Evolutionary conservation across 2,113 vertebrate species (phyloP).

Genomic region (Ondatra zibethicus): DNA sequence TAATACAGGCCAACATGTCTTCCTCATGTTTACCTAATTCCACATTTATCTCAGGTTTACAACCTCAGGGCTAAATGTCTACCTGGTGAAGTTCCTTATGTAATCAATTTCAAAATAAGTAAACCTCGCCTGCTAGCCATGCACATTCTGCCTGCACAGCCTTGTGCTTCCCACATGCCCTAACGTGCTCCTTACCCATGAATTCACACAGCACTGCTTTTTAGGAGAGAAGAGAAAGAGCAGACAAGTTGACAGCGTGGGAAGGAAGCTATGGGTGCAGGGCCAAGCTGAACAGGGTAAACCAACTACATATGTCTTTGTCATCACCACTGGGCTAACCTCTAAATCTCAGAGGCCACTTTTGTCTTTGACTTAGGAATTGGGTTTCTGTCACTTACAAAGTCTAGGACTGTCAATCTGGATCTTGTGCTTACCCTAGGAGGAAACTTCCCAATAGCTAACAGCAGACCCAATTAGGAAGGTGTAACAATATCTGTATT

Average conservation of each 20-base stretch:
- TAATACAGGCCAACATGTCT: neutral
- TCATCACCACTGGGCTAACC: neutral
- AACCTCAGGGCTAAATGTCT: neutral
- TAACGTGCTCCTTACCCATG: neutral
- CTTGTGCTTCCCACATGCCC: neutral
- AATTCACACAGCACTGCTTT: neutral
- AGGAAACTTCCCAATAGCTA: neutral
- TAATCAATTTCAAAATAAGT: neutral
- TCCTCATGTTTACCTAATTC: neutral
- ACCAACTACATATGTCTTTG: conserved; percentile 22
- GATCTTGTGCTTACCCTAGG: neutral
- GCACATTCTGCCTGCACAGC: neutral
- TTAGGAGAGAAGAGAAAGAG: neutral
- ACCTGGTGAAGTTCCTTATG: neutral
- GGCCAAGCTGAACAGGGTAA: neutral
- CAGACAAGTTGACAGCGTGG: neutral
- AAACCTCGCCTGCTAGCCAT: neutral
- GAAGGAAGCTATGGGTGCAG: neutral
- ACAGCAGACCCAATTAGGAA: neutral
- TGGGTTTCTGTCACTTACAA: conserved; percentile 40
- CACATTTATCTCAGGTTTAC: neutral
- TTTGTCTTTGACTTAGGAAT: conserved; percentile 11
- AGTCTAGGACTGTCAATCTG: neutral
- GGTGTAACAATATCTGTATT: neutral
- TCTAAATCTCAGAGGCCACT: neutral